Conservation (phyloP, 1,140 invertebrate genomes). For the Coptotermes formosanus region DNA sequence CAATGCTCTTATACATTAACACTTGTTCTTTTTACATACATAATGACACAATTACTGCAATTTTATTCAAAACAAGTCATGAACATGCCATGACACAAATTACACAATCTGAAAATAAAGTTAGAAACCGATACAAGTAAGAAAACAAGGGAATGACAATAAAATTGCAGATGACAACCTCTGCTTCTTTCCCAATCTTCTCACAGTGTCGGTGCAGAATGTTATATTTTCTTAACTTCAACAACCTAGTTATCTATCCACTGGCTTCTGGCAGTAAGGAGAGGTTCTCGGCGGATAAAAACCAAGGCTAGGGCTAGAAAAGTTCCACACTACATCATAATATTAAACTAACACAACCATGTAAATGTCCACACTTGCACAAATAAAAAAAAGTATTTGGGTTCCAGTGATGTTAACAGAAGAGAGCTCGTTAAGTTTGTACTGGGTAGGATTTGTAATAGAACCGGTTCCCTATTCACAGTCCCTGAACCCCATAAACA, state of each 20-base stretch:
- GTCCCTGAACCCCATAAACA: too few species aligned
- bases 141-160: too few species aligned
- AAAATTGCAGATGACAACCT: too few species aligned
- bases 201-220: neutral
- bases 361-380: constrained; percentile 31
- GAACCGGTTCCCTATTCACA: too few species aligned
- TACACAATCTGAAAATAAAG: too few species aligned
- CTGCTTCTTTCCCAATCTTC: too few species aligned
- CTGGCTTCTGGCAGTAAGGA: constrained; percentile 16
- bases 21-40: too few species aligned
- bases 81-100: too few species aligned
- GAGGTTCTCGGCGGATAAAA: constrained; percentile 14
- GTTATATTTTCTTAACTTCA: neutral
- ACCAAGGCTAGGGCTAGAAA: constrained; percentile 8
- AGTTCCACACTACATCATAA: constrained; percentile 19
- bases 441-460: neutral
- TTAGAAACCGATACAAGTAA: too few species aligned
- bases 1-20: too few species aligned
- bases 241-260: neutral
- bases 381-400: neutral
- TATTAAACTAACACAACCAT: constrained; percentile 18
- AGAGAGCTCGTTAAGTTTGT: neutral
- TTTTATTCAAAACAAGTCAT: too few species aligned
- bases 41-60: too few species aligned
- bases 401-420: neutral